Base-by-base conservation (phyloP, 1,140 invertebrate genomes). In the Meloidogyne exigua region DNA sequence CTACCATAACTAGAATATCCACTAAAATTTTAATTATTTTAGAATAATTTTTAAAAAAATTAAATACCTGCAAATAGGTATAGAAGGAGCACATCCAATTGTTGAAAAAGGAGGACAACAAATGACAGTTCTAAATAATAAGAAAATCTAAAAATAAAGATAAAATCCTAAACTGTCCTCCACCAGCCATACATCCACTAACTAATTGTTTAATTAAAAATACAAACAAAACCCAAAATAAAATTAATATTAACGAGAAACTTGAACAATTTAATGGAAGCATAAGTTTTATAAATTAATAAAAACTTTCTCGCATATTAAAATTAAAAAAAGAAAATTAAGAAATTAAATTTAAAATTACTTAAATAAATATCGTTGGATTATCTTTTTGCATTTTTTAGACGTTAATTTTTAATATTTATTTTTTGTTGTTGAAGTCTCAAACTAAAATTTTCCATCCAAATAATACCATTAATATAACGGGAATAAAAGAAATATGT, bases 21-120 rank as follows among this genome's bases (percentile, higher is more conserved):
- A 7, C 66, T 69, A 28, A 69, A 28, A 68, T 68, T 68, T 32
- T 68, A 36, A 21, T n/a, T 68, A 44, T 39, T 70, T 70, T 26
- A 23, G 64, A 13, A 71, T 39, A 11, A 26, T 44, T 49, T 62
- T 1, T 23, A 7, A 28, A 44, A 63, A 63, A 64, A 39, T 18
- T n/a, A 64, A 65, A 28, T n/a, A 42, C 57, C 28, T 65, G 49
- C 72, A 73, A 26, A 65, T 64, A 65, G 72, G 72, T 36, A 73
- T n/a, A 23, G 72, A 25, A 62, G 72, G 72, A 1, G 72, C 57
- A 73, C 72, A 73, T 25, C 72, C 72, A 39, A 73, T 36, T 23
- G 57, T 21, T 23, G 72, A 73, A 36, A 36, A 73, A 23, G 72
- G 72, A 23, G 72, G 72, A 32, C 72, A 73, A 28, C 72, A 73